Percentiles rank a stretch among this genome's conserved stretches.
These are phyloP conservation scores for Rhinella marina DNA, from an alignment of 2,797 vertebrate species.

Conservation along the genomic window DNA sequence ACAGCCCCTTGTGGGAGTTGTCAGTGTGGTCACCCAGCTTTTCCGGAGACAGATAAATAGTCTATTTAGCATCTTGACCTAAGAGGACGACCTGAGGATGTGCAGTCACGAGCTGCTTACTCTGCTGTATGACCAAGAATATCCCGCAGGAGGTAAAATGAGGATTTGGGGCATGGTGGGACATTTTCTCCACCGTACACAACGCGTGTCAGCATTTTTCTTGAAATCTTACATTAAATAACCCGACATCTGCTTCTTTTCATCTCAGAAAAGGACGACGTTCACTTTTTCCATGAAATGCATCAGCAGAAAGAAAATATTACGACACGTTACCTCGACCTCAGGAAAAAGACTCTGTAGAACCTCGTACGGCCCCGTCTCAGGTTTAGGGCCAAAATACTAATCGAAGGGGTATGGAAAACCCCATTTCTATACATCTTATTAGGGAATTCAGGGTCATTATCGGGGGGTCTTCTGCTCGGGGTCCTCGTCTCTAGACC, in stretches of 20 bases:
- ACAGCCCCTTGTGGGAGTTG: too few species aligned
- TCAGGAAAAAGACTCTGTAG: not conserved
- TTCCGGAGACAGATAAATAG: too few species aligned
- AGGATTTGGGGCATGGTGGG: not conserved
- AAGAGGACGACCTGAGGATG: too few species aligned
- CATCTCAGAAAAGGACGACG: not conserved
- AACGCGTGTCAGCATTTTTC: conserved; percentile 16
- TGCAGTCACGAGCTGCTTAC: not conserved
- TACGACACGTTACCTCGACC: not conserved
- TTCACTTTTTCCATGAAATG: conserved; percentile 29
- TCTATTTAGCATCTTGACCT: too few species aligned
- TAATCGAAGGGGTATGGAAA: too few species aligned
- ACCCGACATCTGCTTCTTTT: conserved; percentile 25
- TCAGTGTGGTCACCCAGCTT: too few species aligned
- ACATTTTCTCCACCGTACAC: not conserved
- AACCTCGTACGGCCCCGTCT: not conserved
- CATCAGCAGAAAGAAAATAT: conserved; percentile 6
- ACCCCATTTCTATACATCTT: not conserved
- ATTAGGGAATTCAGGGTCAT: not conserved
- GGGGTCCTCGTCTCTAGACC: not conserved
- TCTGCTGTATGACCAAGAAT: not conserved
- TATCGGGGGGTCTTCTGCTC: too few species aligned
- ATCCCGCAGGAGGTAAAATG: not conserved
- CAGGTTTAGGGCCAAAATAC: not conserved
- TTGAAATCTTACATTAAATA: not conserved